Base-by-base conservation (phyloP, 2,888 invertebrate species). In the Phragmatobia fuliginosa region DNA sequence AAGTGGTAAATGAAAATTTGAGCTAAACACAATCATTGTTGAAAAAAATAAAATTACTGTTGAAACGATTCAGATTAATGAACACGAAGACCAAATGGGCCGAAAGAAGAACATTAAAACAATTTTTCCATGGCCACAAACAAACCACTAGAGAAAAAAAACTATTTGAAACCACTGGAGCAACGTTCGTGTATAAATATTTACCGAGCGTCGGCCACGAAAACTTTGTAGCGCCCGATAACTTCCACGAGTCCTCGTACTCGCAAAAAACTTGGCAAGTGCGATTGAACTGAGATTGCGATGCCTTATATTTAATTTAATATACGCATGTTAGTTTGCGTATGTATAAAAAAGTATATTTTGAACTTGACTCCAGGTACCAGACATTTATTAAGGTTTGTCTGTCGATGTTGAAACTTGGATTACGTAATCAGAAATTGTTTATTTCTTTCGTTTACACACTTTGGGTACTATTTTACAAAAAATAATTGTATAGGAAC, bases 141-240 rank as follows among this genome's bases (percentile, higher is more conserved):
- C 80, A 73, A 88, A 87, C 90, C 90, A 87, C 89, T 89, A 87
- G 83, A 88, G 90, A 91, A 38, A 49, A 61, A 90, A 91, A 91
- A 85, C 78, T 64, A 75, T 82, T 84, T 75, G 79, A 86, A 89
- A 90, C 90, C 89, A 68, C 89, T 81, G 82, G 85, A 87, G 87
- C 87, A 88, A 86, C 87, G 88, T 85, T 90, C 85, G 87, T 86
- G 89, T 89, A 90, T 89, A 93, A 94, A 94, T 93, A 93, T 94
- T 93, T 93, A 89, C 91, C 85, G 83, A 84, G 79, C 84, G 82
- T 84, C 86, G 89, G 85, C 86, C 88, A 87, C 90, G 90, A 89
- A 92, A 92, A 93, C 87, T 91, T 92, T 89, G 87, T 87, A 89
- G 88, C 90, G 88, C 87, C 56, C 90, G 86, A 84, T 85, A 91